Percentiles rank a stretch among this genome's conserved stretches.
phyloP scores from a whole-genome alignment of 64 coral and sea anemone genomes.

The Montipora cactus region DNA sequence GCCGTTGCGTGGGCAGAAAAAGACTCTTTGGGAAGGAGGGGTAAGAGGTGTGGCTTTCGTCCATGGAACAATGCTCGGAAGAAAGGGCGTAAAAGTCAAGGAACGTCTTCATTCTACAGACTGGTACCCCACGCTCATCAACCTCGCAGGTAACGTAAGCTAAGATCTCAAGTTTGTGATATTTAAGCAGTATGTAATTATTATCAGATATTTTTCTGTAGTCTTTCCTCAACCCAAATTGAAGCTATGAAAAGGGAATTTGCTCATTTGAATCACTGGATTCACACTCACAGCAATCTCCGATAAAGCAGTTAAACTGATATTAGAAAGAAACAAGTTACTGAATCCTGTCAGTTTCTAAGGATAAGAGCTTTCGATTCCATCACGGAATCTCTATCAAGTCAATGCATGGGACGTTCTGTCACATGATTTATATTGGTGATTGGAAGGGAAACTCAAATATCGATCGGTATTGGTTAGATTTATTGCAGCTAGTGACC shows the following conservation, averaged over 20 bases:
- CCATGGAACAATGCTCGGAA: conserved; percentile 51
- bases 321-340: not conserved
- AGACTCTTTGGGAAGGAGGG: conserved; percentile 69
- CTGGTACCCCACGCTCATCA: conserved; percentile 73
- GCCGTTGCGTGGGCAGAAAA: conserved; percentile 57
- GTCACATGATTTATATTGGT: too few relatives aligned
- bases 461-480: too few relatives aligned
- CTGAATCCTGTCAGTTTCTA: too few relatives aligned
- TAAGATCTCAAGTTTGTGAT: not conserved
- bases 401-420: too few relatives aligned
- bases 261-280: too few relatives aligned
- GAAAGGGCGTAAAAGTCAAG: conserved; percentile 34
- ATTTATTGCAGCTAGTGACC: too few relatives aligned
- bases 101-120: conserved; percentile 70
- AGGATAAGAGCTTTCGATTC: too few relatives aligned
- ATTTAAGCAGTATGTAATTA: not conserved
- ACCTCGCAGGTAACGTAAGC: conserved; percentile 30
- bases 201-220: not conserved
- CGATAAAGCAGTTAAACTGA: not conserved
- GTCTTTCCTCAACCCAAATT: not conserved
- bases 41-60: conserved; percentile 71
- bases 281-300: too few relatives aligned
- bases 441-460: too few relatives aligned
- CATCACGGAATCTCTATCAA: too few relatives aligned
- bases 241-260: too few relatives aligned